Conservation (phyloP, 2,888 invertebrate genomes). For the Drosophila villosipedis region DNA sequence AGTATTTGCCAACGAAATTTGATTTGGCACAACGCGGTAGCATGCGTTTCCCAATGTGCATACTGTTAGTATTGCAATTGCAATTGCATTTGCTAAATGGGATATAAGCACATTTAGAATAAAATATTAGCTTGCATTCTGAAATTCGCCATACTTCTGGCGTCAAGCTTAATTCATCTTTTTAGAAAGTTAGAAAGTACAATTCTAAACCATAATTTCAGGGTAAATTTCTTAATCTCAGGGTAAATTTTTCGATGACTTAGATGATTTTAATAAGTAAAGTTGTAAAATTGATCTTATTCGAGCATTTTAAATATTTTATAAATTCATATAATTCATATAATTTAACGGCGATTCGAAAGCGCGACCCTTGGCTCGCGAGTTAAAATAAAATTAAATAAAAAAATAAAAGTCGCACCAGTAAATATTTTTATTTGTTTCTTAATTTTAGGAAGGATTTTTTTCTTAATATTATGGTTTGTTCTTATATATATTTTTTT, state of each 20-base stretch:
- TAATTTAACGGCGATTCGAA: neutral
- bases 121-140: neutral
- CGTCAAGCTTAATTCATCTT: neutral
- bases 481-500: fast-evolving
- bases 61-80: neutral
- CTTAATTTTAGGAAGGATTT: neutral
- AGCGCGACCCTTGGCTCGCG: neutral
- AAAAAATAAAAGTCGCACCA: neutral
- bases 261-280: neutral
- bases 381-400: no score
- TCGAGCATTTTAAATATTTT: neutral
- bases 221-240: neutral
- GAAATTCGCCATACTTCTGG: neutral
- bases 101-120: neutral
- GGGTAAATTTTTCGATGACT: neutral
- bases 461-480: neutral
- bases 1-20: neutral
- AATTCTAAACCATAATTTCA: neutral
- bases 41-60: neutral
- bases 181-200: neutral
- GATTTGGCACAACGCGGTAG: neutral
- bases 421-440: neutral
- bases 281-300: neutral
- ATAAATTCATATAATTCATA: neutral
- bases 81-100: neutral